Base-by-base conservation (phyloP, 2,113 vertebrate genomes). In the Prochilodus magdalenae region DNA sequence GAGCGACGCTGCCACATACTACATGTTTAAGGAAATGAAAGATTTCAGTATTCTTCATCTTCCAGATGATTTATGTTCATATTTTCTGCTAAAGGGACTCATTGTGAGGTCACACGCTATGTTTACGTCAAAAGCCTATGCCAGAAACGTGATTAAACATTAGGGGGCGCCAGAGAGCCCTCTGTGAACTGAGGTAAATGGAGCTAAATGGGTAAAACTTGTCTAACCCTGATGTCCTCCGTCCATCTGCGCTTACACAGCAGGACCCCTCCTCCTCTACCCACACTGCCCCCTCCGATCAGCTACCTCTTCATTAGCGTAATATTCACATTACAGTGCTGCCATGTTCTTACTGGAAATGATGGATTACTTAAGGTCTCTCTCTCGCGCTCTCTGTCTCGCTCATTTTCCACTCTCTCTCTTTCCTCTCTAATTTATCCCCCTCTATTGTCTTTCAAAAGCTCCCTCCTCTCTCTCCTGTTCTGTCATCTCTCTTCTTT, bases 271-370 rank as follows among this genome's bases (percentile, higher is more conserved):
- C 87, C 82, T 84, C 85, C 85, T 86, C 91, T 89, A 89, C 84
- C 85, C 83, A 88, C 89, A 69, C 59, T 85, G 90, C 90, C 88
- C 85, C 84, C 33, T n/a, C 73, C 75, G 4, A 33, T 77, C 49
- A 78, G 86, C 81, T 1, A 81, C 82, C 78, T 71, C 73, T 0
- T 29, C 73, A 91, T 91, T 92, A 90, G 84, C 88, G 91, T 90
- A 90, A 91, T 91, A 87, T 90, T 91, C 88, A 88, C 85, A 89
- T 90, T 89, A 87, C 88, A 83, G 77, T 80, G 81, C 87, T 22
- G 80, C 85, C 88, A 85, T 85, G 81, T 85, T 88, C 83, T 78
- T 82, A 30, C 30, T 11, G 63, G 65, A 75, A 84, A 83, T 87
- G 81, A 88, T 87, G 59, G 84, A 91, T 79, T 80, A 83, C 82